These are phyloP conservation scores for Ctenoplectra terminalis DNA, from an alignment of 1,140 invertebrate species.

Conservation along the genomic window DNA sequence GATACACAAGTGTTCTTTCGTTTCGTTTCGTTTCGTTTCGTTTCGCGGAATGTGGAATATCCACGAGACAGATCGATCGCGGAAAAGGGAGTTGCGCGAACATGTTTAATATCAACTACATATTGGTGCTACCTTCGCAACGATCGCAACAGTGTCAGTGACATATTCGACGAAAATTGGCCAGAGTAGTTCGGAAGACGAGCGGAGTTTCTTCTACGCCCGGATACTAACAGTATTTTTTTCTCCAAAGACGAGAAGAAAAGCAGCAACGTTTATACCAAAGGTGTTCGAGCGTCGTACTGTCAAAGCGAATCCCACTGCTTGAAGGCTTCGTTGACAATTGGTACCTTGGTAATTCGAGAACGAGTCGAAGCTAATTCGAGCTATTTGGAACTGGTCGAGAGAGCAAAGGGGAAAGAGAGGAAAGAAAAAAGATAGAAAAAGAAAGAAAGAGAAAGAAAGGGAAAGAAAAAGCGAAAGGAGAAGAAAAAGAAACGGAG, in stretches of 20 bases:
- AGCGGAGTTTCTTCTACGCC: too few species aligned
- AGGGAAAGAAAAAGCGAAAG: too few species aligned
- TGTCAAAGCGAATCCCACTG: not conserved
- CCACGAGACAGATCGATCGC: slow-evolving; percentile 3
- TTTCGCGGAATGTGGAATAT: slow-evolving; percentile 20
- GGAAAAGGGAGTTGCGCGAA: not conserved
- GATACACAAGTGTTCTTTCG: slow-evolving; percentile 29
- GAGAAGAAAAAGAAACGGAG: not conserved
- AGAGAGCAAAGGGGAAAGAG: too few species aligned
- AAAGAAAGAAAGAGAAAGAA: not conserved
- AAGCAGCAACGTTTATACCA: not conserved
- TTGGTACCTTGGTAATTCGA: too few species aligned
- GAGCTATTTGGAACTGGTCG: not conserved
- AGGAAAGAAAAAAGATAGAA: not conserved
- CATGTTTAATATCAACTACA: slow-evolving; percentile 5
- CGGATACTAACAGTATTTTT: too few species aligned
- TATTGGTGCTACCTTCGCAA: slow-evolving; percentile 15
- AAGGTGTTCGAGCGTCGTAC: too few species aligned
- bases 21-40: not conserved
- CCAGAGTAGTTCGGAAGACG: slow-evolving; percentile 36
- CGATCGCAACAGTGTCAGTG: slow-evolving; percentile 35
- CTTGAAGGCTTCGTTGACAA: too few species aligned
- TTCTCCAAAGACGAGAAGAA: not conserved
- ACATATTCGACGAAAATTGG: not conserved
- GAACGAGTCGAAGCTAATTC: too few species aligned